Evolutionary conservation across 2,113 vertebrate genomes (phyloP).

Genomic region (Drymodes brunneopygia): DNA sequence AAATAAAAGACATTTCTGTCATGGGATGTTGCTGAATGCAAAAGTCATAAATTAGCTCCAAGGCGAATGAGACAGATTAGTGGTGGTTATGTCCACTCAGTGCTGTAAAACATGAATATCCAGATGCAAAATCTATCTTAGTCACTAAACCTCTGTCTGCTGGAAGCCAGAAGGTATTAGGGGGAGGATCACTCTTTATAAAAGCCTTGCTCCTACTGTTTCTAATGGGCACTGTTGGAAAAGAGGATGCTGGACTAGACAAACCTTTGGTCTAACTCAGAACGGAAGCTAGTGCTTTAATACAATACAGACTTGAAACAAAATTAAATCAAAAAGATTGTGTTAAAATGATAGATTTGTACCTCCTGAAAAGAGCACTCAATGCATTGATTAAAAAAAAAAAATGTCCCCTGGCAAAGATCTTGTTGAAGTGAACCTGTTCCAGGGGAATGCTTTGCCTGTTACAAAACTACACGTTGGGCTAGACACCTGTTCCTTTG

Average conservation of each 20-base stretch:
- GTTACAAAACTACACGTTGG: not conserved
- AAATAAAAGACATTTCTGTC: not conserved
- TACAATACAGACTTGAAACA: not conserved
- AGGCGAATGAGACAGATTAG: not conserved
- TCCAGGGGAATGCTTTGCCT: not conserved
- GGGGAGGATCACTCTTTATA: not conserved
- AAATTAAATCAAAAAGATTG: constrained; percentile 12
- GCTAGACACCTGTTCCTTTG: not conserved
- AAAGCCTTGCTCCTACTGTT: not conserved
- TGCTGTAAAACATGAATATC: not conserved
- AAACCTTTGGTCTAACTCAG: not conserved
- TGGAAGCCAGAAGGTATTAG: not conserved
- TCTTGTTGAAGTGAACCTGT: not conserved
- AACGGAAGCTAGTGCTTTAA: not conserved
- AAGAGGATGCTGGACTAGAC: not conserved
- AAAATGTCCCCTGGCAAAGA: not conserved
- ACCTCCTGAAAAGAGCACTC: not conserved
- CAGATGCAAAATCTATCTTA: constrained; percentile 3
- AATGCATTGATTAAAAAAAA: not conserved
- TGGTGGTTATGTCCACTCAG: not conserved
- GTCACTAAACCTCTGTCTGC: not conserved
- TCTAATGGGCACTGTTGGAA: not conserved
- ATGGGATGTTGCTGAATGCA: not conserved
- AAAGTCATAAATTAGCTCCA: constrained; percentile 17
- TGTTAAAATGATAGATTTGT: not conserved